These are phyloP conservation scores for Sthenelais limicola DNA, from an alignment of 2,888 invertebrate species.

Conservation along the genomic window DNA sequence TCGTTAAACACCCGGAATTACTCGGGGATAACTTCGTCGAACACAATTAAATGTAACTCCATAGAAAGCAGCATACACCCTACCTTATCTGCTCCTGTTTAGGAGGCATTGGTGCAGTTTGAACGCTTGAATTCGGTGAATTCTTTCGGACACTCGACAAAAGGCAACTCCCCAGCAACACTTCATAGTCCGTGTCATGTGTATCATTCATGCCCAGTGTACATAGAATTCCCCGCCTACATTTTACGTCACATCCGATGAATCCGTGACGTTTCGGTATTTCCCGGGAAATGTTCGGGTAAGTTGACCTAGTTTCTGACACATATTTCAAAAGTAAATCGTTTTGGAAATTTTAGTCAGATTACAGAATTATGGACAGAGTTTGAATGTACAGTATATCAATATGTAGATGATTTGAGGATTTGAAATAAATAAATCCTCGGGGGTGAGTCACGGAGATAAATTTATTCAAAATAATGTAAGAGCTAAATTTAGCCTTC, in stretches of 20 bases:
- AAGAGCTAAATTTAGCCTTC: constrained; percentile 17
- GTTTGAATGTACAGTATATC: constrained; percentile 9
- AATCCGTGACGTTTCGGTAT: constrained; percentile 5
- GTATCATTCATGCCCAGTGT: constrained; percentile 35
- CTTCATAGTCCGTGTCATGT: constrained; percentile 33
- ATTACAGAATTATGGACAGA: too few relatives aligned
- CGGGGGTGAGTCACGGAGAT: constrained; percentile 18
- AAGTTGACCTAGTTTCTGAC: constrained; percentile 19
- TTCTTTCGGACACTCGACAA: too few relatives aligned
- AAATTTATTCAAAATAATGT: constrained; percentile 37
- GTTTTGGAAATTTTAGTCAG: not conserved
- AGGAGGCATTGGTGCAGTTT: too few relatives aligned
- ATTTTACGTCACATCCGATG: constrained; percentile 58
- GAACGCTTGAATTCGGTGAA: too few relatives aligned
- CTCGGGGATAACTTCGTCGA: too few relatives aligned
- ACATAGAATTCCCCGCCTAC: constrained; percentile 62
- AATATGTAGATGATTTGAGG: not conserved
- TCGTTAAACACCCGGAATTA: too few relatives aligned
- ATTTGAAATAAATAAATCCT: not conserved
- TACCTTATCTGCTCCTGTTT: too few relatives aligned
- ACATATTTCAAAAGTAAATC: not conserved
- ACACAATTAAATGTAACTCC: too few relatives aligned
- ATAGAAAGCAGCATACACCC: too few relatives aligned
- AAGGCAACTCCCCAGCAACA: too few relatives aligned
- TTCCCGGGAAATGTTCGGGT: constrained; percentile 18